Evolutionary conservation across 2,888 invertebrate genomes (phyloP).

Genomic region (Drosophila setosimentum): DNA sequence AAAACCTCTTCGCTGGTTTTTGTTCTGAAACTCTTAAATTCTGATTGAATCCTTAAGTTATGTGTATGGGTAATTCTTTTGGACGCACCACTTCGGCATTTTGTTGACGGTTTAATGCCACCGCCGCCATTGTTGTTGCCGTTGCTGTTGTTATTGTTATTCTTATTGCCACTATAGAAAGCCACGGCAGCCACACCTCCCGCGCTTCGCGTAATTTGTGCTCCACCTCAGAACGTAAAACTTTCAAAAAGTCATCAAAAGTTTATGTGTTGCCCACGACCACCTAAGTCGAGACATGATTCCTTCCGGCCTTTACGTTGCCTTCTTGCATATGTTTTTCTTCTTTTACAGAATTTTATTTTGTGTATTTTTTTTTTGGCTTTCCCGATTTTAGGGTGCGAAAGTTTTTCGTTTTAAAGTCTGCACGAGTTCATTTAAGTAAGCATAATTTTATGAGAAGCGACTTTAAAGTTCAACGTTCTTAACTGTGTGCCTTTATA

Average conservation of each 20-base stretch:
- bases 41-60: conserved; percentile 40
- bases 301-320: conserved; percentile 37
- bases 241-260: conserved; percentile 78
- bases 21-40: conserved; percentile 11
- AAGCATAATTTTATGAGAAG: conserved; percentile 56
- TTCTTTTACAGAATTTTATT: background rate
- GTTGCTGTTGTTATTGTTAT: conserved; percentile 37
- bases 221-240: conserved; percentile 65
- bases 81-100: conserved; percentile 40
- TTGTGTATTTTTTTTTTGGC: background rate
- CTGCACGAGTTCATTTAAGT: conserved; percentile 51
- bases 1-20: background rate
- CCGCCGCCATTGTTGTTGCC: conserved; percentile 13
- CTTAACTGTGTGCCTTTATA: conserved; percentile 17
- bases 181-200: background rate
- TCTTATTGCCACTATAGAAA: conserved; percentile 41
- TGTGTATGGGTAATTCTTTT: conserved; percentile 26
- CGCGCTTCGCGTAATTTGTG: conserved; percentile 61
- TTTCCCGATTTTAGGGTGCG: conserved; percentile 17
- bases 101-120: conserved; percentile 52
- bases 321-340: conserved; percentile 49
- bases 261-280: conserved; percentile 65
- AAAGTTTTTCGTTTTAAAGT: conserved; percentile 53
- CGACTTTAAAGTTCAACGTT: conserved; percentile 48
- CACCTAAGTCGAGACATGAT: conserved; percentile 58